A percentile compares a stretch with the other conserved stretches of the same genome.
phyloP scores from a whole-genome alignment of 2,113 vertebrate genomes.

The Limanda limanda region DNA sequence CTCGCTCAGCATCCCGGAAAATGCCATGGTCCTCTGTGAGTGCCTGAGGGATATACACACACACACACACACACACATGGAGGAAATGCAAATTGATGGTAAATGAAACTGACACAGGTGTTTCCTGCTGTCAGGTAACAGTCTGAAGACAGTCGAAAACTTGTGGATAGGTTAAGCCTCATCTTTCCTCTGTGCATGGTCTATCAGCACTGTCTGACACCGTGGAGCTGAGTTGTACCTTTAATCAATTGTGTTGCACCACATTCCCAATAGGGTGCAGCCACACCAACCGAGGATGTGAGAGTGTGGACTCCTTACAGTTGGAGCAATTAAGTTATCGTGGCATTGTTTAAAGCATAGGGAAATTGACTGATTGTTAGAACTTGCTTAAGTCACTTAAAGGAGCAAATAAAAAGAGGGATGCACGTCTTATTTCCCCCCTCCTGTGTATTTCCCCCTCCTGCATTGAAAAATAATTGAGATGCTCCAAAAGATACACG shows the following conservation, averaged over 20 bases:
- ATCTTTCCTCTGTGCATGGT: background rate
- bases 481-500: slow-evolving; percentile 12
- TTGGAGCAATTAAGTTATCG: slow-evolving; percentile 3
- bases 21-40: slow-evolving; percentile 77
- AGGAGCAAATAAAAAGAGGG: slow-evolving; percentile 1
- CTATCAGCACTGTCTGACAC: slow-evolving; percentile 4
- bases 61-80: slow-evolving; percentile 19
- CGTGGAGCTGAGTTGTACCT: background rate
- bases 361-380: background rate
- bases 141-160: background rate
- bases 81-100: slow-evolving; percentile 52
- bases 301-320: background rate
- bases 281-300: background rate
- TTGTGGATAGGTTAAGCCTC: background rate
- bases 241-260: slow-evolving; percentile 1
- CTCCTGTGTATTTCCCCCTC: background rate
- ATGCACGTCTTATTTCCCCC: background rate
- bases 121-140: slow-evolving; percentile 28
- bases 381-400: slow-evolving; percentile 1
- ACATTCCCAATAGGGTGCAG: too few relatives aligned
- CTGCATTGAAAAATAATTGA: slow-evolving; percentile 3
- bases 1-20: slow-evolving; percentile 80
- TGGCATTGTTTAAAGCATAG: background rate
- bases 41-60: slow-evolving; percentile 48
- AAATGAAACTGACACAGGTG: slow-evolving; percentile 46